Evolutionary conservation across 2,888 invertebrate species (phyloP).

Genomic region (Thyatira batis): DNA sequence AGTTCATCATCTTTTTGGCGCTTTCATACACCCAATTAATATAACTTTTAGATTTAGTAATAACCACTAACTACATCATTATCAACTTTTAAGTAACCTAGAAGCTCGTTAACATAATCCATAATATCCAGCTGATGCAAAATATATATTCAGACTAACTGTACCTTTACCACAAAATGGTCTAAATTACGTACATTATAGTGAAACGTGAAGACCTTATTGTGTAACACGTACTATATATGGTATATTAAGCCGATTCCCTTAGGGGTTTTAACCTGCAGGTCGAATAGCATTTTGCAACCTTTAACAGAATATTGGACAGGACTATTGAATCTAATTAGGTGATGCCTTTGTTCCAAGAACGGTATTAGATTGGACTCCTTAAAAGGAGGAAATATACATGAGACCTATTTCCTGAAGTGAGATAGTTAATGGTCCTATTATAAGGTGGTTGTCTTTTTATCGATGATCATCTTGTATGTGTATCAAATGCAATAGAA

Average conservation of each 20-base stretch:
- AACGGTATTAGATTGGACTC: conserved; percentile 8
- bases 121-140: not conserved
- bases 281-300: conserved; percentile 49
- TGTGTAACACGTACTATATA: conserved; percentile 57
- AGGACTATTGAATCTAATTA: conserved; percentile 54
- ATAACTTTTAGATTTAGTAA: not conserved
- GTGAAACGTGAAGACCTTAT: conserved; percentile 62
- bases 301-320: conserved; percentile 56
- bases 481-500: not conserved
- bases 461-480: no score
- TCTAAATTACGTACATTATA: conserved; percentile 61
- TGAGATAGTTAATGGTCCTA: conserved; percentile 13
- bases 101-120: not conserved
- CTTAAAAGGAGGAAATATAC: conserved; percentile 19
- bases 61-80: not conserved
- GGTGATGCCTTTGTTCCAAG: conserved; percentile 34
- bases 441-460: conserved; percentile 20
- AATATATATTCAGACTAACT: conserved; percentile 36
- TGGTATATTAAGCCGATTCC: conserved; percentile 55
- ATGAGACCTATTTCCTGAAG: conserved; percentile 12
- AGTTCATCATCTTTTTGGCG: conserved; percentile 59
- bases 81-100: not conserved
- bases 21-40: no score
- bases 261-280: conserved; percentile 43
- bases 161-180: conserved; percentile 24